A percentile compares a stretch with the other conserved stretches of the same genome.
Conservation (phyloP, 2,113 vertebrate genomes). For the Xerus inauris region DNA sequence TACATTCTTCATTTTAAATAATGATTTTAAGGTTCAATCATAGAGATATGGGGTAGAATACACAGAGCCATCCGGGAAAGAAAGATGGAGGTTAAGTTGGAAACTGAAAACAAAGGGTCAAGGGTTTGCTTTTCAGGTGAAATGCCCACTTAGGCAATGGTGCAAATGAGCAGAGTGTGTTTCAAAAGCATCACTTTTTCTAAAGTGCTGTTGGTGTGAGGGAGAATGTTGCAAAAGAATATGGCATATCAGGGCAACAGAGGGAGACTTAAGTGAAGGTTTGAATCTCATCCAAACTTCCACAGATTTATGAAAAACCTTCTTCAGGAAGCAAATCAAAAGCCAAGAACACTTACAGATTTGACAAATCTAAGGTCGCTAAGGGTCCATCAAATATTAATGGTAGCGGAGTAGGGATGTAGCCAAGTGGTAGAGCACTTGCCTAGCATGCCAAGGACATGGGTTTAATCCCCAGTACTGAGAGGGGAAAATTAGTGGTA, state of each 20-base stretch:
- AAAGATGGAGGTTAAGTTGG: neutral
- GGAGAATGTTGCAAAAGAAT: neutral
- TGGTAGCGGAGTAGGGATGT: too few species aligned
- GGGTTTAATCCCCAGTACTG: neutral
- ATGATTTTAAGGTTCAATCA: neutral
- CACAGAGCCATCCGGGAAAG: neutral
- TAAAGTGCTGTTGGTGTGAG: neutral
- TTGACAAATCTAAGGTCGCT: neutral
- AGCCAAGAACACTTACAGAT: neutral
- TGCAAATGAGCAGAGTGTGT: neutral
- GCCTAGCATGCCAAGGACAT: neutral
- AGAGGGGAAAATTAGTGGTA: neutral
- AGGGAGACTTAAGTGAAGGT: neutral
- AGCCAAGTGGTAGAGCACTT: too few species aligned
- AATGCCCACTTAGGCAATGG: neutral
- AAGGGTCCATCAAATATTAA: neutral
- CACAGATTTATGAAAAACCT: neutral
- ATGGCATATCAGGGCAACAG: too few species aligned
- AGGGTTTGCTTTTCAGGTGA: neutral
- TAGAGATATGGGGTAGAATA: neutral
- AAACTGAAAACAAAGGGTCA: neutral
- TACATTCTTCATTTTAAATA: constrained; percentile 9
- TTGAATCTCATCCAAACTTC: neutral
- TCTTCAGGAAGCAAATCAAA: neutral
- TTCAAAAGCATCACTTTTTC: neutral